Evolutionary conservation across 2,888 invertebrate genomes (phyloP).

Genomic region (Aporophyla nigra): DNA sequence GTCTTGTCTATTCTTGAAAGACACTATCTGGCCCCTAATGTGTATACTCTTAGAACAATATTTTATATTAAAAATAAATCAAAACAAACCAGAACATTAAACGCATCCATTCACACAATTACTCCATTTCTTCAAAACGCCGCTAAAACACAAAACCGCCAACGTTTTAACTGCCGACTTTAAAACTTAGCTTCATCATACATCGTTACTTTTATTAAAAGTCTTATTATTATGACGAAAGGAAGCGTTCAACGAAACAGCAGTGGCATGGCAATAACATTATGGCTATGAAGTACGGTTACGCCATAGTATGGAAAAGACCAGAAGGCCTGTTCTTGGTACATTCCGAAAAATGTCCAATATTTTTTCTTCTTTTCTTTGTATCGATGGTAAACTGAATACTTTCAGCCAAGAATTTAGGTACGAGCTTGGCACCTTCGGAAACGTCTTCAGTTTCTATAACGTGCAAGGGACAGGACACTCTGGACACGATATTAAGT

Average conservation of each 20-base stretch:
- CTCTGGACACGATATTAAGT: too few species aligned
- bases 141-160: constrained; percentile 61
- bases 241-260: constrained; percentile 67
- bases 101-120: constrained; percentile 52
- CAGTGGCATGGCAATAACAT: constrained; percentile 43
- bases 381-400: too few species aligned
- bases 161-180: constrained; percentile 40
- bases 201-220: constrained; percentile 63
- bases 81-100: constrained; percentile 46
- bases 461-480: too few species aligned
- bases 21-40: too few species aligned
- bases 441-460: too few species aligned
- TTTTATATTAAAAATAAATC: constrained; percentile 31
- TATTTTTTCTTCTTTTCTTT: too few species aligned
- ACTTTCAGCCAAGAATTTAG: too few species aligned
- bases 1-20: too few species aligned
- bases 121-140: constrained; percentile 49
- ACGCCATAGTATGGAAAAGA: not conserved
- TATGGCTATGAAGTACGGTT: constrained; percentile 53
- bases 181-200: constrained; percentile 44
- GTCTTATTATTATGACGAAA: constrained; percentile 53
- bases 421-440: too few species aligned
- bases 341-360: too few species aligned
- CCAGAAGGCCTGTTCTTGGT: constrained; percentile 23
- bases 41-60: not conserved